phyloP scores from a whole-genome alignment of 2,113 vertebrate genomes.

The Gallinago media region DNA sequence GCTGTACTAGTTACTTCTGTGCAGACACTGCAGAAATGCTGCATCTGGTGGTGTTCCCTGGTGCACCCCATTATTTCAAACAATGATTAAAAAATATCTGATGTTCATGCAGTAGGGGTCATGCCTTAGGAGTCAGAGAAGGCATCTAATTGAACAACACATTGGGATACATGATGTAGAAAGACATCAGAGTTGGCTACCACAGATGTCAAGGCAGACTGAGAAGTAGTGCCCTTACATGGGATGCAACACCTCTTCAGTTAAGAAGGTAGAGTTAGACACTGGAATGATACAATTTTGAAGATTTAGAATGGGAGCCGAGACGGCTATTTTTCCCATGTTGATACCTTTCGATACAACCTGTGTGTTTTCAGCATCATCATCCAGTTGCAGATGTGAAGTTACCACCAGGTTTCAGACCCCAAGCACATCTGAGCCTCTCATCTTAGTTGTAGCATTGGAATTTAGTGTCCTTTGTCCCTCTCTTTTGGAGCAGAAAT shows the following conservation, averaged over 20 bases:
- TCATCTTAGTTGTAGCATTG: background rate
- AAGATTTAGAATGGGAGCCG: background rate
- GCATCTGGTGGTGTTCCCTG: background rate
- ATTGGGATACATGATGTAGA: background rate
- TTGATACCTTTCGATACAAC: background rate
- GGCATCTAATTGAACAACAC: background rate
- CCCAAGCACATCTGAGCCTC: background rate
- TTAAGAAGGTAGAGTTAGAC: background rate
- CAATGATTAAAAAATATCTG: background rate
- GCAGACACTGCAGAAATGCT: background rate
- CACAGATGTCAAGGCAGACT: background rate
- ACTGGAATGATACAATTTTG: background rate
- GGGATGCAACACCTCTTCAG: background rate
- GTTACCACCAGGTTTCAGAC: background rate
- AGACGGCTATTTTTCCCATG: background rate
- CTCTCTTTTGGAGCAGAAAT: background rate
- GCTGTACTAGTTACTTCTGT: background rate
- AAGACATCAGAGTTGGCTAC: background rate
- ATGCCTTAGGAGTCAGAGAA: background rate
- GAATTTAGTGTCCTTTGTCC: background rate
- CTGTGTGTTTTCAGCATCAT: background rate
- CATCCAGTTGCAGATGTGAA: background rate
- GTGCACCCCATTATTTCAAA: conserved; percentile 25
- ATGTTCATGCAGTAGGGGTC: background rate
- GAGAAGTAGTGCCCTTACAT: background rate